Percentiles rank a stretch among this genome's conserved stretches.
Evolutionary conservation across 2,797 vertebrate genomes (phyloP).

Genomic region (Lycodopsis pacificus): DNA sequence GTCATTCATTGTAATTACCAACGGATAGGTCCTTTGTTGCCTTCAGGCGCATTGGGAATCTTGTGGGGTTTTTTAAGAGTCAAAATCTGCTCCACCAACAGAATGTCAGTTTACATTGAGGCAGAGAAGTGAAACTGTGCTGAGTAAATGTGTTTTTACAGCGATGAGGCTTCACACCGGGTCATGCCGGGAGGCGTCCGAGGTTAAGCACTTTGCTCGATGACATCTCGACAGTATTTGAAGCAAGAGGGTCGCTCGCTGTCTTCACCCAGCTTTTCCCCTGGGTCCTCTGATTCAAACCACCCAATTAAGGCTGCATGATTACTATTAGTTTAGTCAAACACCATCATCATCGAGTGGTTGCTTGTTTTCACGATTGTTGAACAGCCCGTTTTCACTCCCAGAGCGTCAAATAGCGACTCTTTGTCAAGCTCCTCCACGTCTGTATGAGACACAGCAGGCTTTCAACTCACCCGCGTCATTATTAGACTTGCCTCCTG

Average conservation of each 20-base stretch:
- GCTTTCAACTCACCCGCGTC: too few relatives aligned
- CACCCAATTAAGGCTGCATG: constrained; percentile 34
- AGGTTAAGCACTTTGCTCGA: constrained; percentile 20
- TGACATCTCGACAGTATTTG: constrained; percentile 35
- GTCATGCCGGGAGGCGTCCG: constrained; percentile 4
- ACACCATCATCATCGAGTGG: constrained; percentile 8
- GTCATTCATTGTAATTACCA: constrained; percentile 30
- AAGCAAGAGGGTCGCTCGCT: constrained; percentile 19
- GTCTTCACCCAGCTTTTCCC: constrained; percentile 14
- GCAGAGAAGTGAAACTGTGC: background rate
- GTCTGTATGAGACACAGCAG: background rate
- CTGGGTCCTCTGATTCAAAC: constrained; percentile 21
- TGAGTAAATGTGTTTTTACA: constrained; percentile 35
- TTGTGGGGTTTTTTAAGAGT: background rate
- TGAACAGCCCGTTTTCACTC: background rate
- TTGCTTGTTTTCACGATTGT: constrained; percentile 8
- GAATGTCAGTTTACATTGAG: constrained; percentile 8
- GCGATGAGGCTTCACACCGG: background rate
- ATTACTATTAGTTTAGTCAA: constrained; percentile 24
- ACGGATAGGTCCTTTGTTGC: constrained; percentile 4
- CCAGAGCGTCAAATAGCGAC: background rate
- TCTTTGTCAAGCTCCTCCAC: background rate
- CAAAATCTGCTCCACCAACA: background rate
- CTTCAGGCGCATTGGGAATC: constrained; percentile 1
- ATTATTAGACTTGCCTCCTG: too few relatives aligned